Percentiles rank a stretch among this genome's conserved stretches.
Conservation (phyloP, 2,888 invertebrate species). For the Caenorhabditis virilis region DNA sequence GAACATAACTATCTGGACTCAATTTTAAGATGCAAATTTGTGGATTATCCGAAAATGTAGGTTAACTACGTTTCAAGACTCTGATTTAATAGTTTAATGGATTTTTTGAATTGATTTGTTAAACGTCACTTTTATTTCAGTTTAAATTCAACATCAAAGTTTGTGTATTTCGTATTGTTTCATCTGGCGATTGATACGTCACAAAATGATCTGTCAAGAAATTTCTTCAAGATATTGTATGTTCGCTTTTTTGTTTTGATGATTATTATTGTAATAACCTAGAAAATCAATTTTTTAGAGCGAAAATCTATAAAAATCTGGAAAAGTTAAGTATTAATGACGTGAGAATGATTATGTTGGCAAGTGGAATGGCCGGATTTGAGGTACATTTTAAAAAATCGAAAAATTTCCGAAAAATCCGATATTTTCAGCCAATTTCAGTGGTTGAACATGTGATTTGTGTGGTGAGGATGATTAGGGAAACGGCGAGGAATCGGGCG, state of each 20-base stretch:
- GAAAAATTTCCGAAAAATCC: too few species aligned
- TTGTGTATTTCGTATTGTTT: constrained; percentile 16
- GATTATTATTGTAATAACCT: not conserved
- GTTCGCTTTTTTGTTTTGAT: too few species aligned
- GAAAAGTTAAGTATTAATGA: not conserved
- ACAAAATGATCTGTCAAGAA: not conserved
- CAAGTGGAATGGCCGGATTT: constrained; percentile 3
- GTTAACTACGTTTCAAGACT: too few species aligned
- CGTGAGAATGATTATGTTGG: not conserved
- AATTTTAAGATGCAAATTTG: constrained; percentile 13
- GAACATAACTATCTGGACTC: constrained; percentile 13
- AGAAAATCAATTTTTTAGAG: not conserved
- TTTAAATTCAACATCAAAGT: constrained; percentile 9
- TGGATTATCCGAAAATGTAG: constrained; percentile 22
- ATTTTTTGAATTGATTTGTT: not conserved
- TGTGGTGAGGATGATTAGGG: too few species aligned
- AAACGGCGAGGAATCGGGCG: too few species aligned
- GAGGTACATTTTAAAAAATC: not conserved
- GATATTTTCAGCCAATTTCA: too few species aligned
- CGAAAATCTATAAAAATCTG: not conserved
- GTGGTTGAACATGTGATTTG: too few species aligned
- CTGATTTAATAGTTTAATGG: too few species aligned
- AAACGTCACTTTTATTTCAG: not conserved
- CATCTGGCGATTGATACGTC: constrained; percentile 7
- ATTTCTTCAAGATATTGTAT: too few species aligned